Conservation (phyloP, 2,113 vertebrate genomes). For the Dunckerocampus dactyliophorus region DNA sequence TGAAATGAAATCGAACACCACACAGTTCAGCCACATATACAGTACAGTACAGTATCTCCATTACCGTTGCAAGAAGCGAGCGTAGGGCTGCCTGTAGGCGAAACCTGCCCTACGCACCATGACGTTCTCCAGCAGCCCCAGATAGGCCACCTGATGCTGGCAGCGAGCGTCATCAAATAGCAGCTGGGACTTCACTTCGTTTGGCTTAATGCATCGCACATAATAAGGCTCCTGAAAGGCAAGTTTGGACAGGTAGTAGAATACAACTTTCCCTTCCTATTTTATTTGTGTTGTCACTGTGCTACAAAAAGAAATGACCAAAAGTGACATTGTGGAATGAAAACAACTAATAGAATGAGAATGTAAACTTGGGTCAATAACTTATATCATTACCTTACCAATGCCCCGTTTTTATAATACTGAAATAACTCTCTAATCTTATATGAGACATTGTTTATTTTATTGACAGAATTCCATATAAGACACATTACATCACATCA, state of each 20-base stretch:
- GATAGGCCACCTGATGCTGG: slow-evolving; percentile 86
- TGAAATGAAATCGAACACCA: not conserved
- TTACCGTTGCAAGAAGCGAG: slow-evolving; percentile 87
- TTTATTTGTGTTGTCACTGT: too few species aligned
- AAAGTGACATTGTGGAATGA: too few species aligned
- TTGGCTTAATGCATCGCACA: slow-evolving; percentile 91
- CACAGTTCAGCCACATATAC: not conserved
- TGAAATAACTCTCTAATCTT: too few species aligned
- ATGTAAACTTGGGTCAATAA: too few species aligned
- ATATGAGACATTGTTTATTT: too few species aligned
- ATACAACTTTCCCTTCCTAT: too few species aligned
- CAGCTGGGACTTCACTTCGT: slow-evolving; percentile 80
- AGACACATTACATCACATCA: too few species aligned
- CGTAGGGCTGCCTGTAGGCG: slow-evolving; percentile 86
- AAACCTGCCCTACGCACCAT: slow-evolving; percentile 88
- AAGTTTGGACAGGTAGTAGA: not conserved
- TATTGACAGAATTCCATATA: too few species aligned
- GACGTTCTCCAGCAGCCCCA: slow-evolving; percentile 92
- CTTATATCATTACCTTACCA: too few species aligned
- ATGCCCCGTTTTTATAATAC: too few species aligned
- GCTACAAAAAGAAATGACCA: too few species aligned
- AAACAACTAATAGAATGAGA: too few species aligned
- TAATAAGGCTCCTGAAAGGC: slow-evolving; percentile 88
- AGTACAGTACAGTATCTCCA: not conserved
- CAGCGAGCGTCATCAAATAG: slow-evolving; percentile 80